Evolutionary conservation across 1,140 invertebrate species (phyloP).

Genomic region (Cyclina sinensis): DNA sequence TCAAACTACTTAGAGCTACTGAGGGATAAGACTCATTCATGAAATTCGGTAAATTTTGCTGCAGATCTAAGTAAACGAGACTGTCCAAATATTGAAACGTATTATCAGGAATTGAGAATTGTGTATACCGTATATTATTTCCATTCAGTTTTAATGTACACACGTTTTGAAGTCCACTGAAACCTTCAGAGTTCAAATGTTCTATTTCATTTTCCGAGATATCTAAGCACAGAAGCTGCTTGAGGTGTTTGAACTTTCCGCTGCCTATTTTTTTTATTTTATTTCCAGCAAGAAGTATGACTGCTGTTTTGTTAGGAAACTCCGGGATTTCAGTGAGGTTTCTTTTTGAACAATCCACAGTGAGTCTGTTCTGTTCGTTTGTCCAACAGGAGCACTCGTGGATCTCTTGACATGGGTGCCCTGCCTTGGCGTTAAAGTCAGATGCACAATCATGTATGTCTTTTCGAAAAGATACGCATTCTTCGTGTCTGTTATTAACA

Average conservation of each 20-base stretch:
- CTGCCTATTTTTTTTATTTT: neutral
- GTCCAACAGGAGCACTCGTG: neutral
- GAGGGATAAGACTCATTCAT: neutral
- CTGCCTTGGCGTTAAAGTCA: too few relatives aligned
- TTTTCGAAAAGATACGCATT: too few relatives aligned
- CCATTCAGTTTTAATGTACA: neutral
- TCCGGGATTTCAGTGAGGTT: neutral
- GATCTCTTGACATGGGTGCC: too few relatives aligned
- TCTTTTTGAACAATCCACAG: neutral
- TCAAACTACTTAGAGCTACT: neutral
- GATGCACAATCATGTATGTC: too few relatives aligned
- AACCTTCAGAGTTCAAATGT: neutral
- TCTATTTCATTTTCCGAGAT: neutral
- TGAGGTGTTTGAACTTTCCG: neutral
- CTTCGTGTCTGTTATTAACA: too few relatives aligned
- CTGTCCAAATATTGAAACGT: neutral
- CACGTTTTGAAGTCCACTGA: constrained; percentile 1
- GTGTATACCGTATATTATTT: neutral
- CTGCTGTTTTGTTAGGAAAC: neutral
- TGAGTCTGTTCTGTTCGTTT: neutral
- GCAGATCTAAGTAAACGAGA: neutral
- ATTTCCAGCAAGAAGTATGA: neutral
- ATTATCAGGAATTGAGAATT: neutral
- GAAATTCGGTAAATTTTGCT: neutral
- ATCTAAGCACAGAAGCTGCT: constrained; percentile 1